phyloP scores from a whole-genome alignment of 2,888 invertebrate species.

The Pemphredon lugubris region DNA sequence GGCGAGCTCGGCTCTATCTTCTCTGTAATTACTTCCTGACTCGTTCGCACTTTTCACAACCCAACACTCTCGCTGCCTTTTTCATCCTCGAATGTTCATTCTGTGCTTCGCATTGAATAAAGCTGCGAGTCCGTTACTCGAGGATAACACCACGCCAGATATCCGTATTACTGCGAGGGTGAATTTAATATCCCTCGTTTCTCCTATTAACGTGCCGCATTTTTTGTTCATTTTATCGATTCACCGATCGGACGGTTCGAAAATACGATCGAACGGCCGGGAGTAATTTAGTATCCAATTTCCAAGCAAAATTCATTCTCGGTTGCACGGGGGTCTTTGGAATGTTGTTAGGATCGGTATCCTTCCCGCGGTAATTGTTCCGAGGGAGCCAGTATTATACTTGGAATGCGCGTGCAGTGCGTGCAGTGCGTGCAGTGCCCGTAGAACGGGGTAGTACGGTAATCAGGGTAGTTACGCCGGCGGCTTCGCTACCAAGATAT shows the following conservation, averaged over 20 bases:
- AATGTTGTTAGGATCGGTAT: slow-evolving; percentile 42
- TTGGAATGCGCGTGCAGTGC: slow-evolving; percentile 42
- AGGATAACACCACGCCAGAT: slow-evolving; percentile 2
- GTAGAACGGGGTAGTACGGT: slow-evolving; percentile 28
- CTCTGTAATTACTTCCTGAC: slow-evolving; percentile 57
- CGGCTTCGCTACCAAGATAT: slow-evolving; percentile 51
- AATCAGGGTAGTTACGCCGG: slow-evolving; percentile 42
- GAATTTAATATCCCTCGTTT: neutral
- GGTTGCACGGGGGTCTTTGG: slow-evolving; percentile 30
- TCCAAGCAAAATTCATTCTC: too few relatives aligned
- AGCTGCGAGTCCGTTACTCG: slow-evolving; percentile 29
- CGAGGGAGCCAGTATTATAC: slow-evolving; percentile 11
- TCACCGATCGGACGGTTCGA: neutral
- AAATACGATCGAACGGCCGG: slow-evolving; percentile 7
- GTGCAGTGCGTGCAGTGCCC: slow-evolving; percentile 14
- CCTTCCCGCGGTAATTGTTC: slow-evolving; percentile 26
- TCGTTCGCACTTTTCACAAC: slow-evolving; percentile 50
- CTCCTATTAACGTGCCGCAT: neutral
- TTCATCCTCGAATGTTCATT: slow-evolving; percentile 40
- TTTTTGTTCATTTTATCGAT: neutral
- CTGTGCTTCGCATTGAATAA: slow-evolving; percentile 33
- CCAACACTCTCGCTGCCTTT: slow-evolving; percentile 29
- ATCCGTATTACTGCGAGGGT: neutral
- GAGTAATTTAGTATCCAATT: too few relatives aligned
- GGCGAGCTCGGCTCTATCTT: slow-evolving; percentile 40